These are phyloP conservation scores for Otus sunia DNA, from an alignment of 2,113 vertebrate species.

Conservation along the genomic window DNA sequence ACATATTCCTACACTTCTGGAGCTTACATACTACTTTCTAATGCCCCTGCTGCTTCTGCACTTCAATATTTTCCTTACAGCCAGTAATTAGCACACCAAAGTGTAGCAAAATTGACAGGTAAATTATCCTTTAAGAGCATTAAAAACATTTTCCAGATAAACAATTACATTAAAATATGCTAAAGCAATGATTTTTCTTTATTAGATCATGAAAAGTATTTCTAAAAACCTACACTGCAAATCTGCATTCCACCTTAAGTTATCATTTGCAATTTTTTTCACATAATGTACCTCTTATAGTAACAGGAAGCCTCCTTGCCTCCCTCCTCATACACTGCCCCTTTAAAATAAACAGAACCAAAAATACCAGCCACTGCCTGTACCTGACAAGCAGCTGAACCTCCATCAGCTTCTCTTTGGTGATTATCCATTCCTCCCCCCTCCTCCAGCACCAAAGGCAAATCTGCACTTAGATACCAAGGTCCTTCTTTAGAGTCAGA, in stretches of 20 bases:
- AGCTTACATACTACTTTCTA: background rate
- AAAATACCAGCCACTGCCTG: background rate
- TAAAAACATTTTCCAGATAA: constrained; percentile 67
- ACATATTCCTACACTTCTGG: background rate
- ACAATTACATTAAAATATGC: constrained; percentile 59
- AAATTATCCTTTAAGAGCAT: constrained; percentile 76
- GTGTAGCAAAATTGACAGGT: constrained; percentile 64
- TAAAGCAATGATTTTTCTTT: constrained; percentile 35
- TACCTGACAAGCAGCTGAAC: background rate
- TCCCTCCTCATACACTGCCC: background rate
- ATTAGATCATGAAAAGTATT: constrained; percentile 54
- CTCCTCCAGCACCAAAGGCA: background rate
- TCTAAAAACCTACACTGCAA: constrained; percentile 45
- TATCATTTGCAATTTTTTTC: background rate
- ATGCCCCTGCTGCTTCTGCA: background rate
- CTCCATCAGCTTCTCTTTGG: background rate
- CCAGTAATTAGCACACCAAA: constrained; percentile 73
- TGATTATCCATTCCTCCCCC: background rate
- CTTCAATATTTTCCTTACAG: constrained; percentile 71
- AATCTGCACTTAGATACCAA: background rate
- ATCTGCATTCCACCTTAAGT: constrained; percentile 42
- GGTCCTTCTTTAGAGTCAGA: background rate
- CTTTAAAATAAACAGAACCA: background rate
- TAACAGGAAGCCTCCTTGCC: background rate
- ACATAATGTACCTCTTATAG: background rate